Evolutionary conservation across 2,797 vertebrate species (phyloP).

Genomic region (Hephaestus fuliginosus): DNA sequence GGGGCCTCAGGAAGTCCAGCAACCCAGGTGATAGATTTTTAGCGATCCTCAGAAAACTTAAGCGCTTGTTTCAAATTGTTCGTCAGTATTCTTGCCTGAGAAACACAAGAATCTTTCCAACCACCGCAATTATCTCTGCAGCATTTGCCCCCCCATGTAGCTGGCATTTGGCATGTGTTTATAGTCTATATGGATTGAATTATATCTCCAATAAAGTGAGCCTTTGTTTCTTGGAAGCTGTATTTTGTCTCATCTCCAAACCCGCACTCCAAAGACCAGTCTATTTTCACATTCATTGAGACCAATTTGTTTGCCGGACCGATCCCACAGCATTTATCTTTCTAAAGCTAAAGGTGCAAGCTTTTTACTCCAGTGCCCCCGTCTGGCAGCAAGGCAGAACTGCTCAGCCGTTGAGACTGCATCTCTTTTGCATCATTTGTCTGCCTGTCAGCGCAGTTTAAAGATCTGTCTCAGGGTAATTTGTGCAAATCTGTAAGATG

Average conservation of each 20-base stretch:
- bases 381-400: conserved; percentile 55
- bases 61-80: conserved; percentile 4
- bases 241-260: conserved; percentile 43
- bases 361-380: conserved; percentile 63
- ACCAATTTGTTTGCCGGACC: conserved; percentile 45
- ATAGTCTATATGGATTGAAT: conserved; percentile 25
- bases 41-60: not conserved
- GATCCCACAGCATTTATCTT: conserved; percentile 16
- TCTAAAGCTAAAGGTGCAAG: not conserved
- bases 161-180: conserved; percentile 15
- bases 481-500: conserved; percentile 11
- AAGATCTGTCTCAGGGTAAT: conserved; percentile 15
- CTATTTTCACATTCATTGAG: conserved; percentile 67
- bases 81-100: conserved; percentile 8
- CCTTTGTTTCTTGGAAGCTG: conserved; percentile 51
- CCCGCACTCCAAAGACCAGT: conserved; percentile 25
- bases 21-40: not conserved
- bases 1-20: not conserved
- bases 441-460: conserved; percentile 13
- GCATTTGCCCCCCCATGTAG: not conserved
- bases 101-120: conserved; percentile 28
- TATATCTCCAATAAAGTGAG: conserved; percentile 27
- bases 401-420: not conserved
- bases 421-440: conserved; percentile 14
- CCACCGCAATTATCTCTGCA: conserved; percentile 18